Base-by-base conservation (phyloP, 1,140 invertebrate genomes). In the Cephus cinctus region DNA sequence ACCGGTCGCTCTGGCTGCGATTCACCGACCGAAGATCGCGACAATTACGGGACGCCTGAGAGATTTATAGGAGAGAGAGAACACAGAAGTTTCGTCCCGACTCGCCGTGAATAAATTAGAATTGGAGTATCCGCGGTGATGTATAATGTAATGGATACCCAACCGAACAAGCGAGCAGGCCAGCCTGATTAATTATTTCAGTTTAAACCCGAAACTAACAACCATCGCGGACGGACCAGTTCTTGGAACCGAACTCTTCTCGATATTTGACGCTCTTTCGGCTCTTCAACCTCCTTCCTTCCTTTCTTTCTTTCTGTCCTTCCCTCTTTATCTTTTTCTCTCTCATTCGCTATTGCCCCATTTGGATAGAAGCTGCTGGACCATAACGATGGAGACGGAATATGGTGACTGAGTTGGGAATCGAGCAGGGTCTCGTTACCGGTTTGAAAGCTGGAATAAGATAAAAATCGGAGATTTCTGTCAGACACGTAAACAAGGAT, bases 141-240 rank as follows among this genome's bases (percentile, higher is more conserved):
- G 64, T 71, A 72, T 75, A 74, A 74, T 74, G 70, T 75, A 76
- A 72, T 67, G 64, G 69, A 75, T 72, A 73, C 65, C 63, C 53
- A 9, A 43, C 25, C n/a, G 43, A 46, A 47, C 35, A 55, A 50
- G 30, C 27, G 56, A 43, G 32, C 47, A 32, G 48, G 42, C 57
- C 59, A 46, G 50, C 30, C 68, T 69, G 67, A 73, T 74, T 73
- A 73, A 73, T 74, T 74, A 74, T 74, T 74, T 67, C 56, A 52
- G 54, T 70, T 65, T 62, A 52, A 61, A 61, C 47, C 58, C 55
- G 57, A 71, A 71, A 60, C 57, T 58, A 67, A 64, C 65, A 65
- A 59, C 52, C 49, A 51, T 55, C 46, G 56, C 43, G 43, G 39
- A 18, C 40, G 35, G 40, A 22, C 32, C 39, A 40, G 50, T 68